phyloP scores from a whole-genome alignment of 2,888 invertebrate species.

The Cinara cedri region DNA sequence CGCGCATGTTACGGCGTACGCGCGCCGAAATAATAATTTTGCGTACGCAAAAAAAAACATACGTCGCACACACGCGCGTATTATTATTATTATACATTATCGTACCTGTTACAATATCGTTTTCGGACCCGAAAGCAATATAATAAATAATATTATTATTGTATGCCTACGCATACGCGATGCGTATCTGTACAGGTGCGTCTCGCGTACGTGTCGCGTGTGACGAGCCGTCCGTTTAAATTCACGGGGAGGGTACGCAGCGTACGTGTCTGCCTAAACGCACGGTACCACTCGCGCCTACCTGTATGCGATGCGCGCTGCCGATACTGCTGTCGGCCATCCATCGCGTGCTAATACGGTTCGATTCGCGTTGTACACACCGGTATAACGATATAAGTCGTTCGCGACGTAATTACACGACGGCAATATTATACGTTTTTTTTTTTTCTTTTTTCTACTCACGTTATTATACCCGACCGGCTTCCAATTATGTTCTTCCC shows the following conservation, averaged over 20 bases:
- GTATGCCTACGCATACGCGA: too few species aligned
- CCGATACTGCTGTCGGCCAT: constrained; percentile 22
- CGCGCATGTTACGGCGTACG: background rate
- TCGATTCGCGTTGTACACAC: constrained; percentile 29
- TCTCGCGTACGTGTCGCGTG: background rate
- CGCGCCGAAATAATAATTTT: constrained; percentile 25
- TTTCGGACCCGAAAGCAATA: too few species aligned
- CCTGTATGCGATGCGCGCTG: background rate
- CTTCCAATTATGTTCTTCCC: constrained; percentile 43
- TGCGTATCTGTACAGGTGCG: constrained; percentile 21
- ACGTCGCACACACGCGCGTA: background rate
- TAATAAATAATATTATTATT: background rate
- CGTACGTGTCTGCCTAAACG: too few species aligned
- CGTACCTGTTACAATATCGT: too few species aligned
- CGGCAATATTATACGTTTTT: too few species aligned
- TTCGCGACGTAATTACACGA: constrained; percentile 36
- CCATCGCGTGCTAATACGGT: constrained; percentile 50
- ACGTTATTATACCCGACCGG: constrained; percentile 42
- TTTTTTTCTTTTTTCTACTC: too few species aligned
- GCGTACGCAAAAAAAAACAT: background rate
- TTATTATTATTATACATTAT: constrained; percentile 1
- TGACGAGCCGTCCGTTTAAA: background rate
- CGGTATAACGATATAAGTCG: constrained; percentile 4
- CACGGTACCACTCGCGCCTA: too few species aligned
- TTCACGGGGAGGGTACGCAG: too few species aligned